Percentiles rank a stretch among this genome's conserved stretches.
Conservation (phyloP, 2,797 vertebrate species). For the Dryobates pubescens region DNA sequence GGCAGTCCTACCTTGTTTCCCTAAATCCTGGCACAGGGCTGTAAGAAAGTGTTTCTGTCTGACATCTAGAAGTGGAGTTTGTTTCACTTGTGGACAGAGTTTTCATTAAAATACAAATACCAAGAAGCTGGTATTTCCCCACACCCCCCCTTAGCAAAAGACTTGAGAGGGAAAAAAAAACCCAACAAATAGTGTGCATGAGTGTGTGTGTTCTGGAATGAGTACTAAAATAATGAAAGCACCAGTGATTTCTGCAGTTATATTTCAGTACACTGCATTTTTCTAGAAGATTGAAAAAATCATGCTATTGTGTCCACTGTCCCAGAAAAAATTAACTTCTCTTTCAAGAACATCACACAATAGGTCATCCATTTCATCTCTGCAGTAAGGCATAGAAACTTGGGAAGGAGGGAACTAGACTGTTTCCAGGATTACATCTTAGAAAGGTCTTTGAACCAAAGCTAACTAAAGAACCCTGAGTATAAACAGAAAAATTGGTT, state of each 20-base stretch:
- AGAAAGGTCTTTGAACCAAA: not conserved
- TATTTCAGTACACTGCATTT: not conserved
- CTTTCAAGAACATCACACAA: not conserved
- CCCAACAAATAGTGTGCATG: too few species aligned
- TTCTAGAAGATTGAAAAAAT: not conserved
- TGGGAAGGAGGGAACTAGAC: not conserved
- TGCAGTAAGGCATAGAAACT: not conserved
- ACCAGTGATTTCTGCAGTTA: not conserved
- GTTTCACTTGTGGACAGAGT: not conserved
- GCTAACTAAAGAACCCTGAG: not conserved
- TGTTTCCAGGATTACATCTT: not conserved
- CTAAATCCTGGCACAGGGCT: rapidly evolving
- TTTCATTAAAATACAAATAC: not conserved
- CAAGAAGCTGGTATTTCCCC: not conserved
- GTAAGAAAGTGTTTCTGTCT: not conserved
- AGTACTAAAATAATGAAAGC: not conserved
- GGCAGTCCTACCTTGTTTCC: not conserved
- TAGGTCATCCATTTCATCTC: not conserved
- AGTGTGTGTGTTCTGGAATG: not conserved
- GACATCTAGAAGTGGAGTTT: not conserved
- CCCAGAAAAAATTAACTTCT: not conserved
- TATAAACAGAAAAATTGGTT: not conserved
- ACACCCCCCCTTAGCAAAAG: not conserved
- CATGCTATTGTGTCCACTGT: too few species aligned
- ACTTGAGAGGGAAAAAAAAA: not conserved